Evolutionary conservation across 2,113 vertebrate species (phyloP), one percentile per base, ranked within the genome.

Genomic region (Motacilla tschutschensis): DNA sequence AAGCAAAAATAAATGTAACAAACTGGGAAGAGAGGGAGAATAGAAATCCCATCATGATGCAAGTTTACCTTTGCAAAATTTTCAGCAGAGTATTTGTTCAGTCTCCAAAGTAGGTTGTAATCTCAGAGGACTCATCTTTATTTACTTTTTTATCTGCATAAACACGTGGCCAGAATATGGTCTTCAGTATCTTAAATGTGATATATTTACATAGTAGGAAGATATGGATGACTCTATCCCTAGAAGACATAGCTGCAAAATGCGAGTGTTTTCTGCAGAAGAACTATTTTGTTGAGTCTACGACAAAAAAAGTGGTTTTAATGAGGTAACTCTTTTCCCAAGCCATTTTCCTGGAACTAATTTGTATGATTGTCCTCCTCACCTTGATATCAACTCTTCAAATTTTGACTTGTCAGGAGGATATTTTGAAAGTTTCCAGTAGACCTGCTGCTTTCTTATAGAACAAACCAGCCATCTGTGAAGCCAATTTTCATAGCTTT

Each of bases 401-500:
- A 94, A 84, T 73, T 86, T 84, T 69, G 19, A 43, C 66, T 86
- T 84, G 51, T 24, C 16, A 67, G 46, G 19, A 85, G 26, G 36
- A 59, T 15, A 71, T 79, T 74, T 90, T 66, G 59, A 44, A 78
- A 92, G 41, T 50, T 92, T 94, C 91, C 57, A 17, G 26, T 80
- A 84, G 69, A 92, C 36, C 16, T 93, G 53, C 76, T 36, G 8
- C 71, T 94, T 95, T 94, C 65, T 85, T 93, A 40, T 9, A 88
- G 92, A 95, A 90, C 31, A 92, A 97, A 89, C 13, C 63, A 91
- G 40, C 55, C 87, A 88, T 50, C 79, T 93, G n/a, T 93, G 75
- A 96, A 95, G 82, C 19, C 78, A 91, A 75, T 94, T 96, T 96
- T 95, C 66, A 26, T 89, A 79, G 67, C 41, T 94, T 96, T 88